Base-by-base conservation (phyloP, 2,888 invertebrate species). In the Aphrophora alni region DNA sequence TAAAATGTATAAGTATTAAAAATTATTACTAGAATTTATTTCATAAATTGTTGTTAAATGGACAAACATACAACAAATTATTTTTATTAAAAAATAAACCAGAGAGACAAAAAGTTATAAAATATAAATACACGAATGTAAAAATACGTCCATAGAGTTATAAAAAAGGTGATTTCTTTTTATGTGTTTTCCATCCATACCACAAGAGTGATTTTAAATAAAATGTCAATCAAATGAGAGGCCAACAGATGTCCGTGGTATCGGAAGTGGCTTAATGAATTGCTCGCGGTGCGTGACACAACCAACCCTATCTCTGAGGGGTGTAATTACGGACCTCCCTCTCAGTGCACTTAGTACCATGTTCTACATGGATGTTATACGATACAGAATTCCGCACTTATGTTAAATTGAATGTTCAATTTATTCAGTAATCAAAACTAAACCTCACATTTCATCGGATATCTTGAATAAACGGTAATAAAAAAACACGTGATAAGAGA, bases 151-250 rank as follows among this genome's bases (percentile, higher is more conserved):
- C n/a, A n/a, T n/a, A n/a, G n/a, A n/a, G n/a, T n/a, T n/a, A n/a
- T n/a, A n/a, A n/a, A n/a, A n/a, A 33, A 33, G 8, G 8, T 33
- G 33, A 59, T 59, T 59, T 59, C 59, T 1, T 21, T n/a, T 59
- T 2, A 59, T 59, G 59, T 12, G 59, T 21, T 59, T 59, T 59
- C 21, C n/a, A 59, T 21, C 4, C 59, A 21, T 21, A 21, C 59
- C 59, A 21, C 59, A 59, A 2, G 21, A 59, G 59, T 59, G 59
- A 21, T 59, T 59, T 21, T 21, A 59, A 59, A 59, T 59, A 59
- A 59, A 59, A 59, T 59, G 59, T 59, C 59, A 59, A 59, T 59
- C 59, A 59, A 59, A 59, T 21, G 59, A 59, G 21, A 59, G 59
- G 59, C 59, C 59, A 59, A 59, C 59, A 59, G 59, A 59, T 59